phyloP scores from a whole-genome alignment of 2,797 vertebrate genomes.

The Acanthis flammea region DNA sequence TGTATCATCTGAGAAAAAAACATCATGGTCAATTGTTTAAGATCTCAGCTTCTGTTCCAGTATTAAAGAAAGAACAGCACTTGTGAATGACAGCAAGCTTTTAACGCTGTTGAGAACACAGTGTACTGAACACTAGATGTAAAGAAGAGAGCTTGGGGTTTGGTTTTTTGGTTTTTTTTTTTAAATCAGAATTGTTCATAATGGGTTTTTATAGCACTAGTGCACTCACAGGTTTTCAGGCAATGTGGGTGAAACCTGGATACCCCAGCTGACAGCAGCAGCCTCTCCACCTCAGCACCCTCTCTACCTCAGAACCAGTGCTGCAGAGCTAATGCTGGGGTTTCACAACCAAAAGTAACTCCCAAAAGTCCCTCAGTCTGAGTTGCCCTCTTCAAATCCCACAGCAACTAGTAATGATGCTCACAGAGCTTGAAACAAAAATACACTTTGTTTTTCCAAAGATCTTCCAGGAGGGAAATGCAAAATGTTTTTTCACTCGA shows the following conservation, averaged over 20 bases:
- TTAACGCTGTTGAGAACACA: neutral
- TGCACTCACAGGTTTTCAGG: neutral
- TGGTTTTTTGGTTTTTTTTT: neutral
- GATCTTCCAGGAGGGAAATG: neutral
- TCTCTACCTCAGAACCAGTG: accelerated
- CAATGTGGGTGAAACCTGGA: neutral
- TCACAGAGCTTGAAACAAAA: neutral
- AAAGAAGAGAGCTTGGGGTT: neutral
- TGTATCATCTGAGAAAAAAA: neutral
- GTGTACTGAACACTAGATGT: neutral
- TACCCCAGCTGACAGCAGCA: neutral
- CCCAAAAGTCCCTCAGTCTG: neutral
- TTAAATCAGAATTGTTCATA: neutral
- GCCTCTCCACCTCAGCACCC: accelerated
- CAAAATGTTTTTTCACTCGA: neutral
- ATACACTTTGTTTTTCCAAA: neutral
- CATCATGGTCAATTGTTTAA: neutral
- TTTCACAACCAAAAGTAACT: neutral
- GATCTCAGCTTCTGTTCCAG: neutral
- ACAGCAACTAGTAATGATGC: neutral
- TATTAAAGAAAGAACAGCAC: neutral
- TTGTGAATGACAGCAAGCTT: neutral
- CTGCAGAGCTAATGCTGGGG: neutral
- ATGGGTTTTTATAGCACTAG: neutral
- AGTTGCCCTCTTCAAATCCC: neutral